Evolutionary conservation across 2,113 vertebrate species (phyloP).

Genomic region (Notothenia rossii): DNA sequence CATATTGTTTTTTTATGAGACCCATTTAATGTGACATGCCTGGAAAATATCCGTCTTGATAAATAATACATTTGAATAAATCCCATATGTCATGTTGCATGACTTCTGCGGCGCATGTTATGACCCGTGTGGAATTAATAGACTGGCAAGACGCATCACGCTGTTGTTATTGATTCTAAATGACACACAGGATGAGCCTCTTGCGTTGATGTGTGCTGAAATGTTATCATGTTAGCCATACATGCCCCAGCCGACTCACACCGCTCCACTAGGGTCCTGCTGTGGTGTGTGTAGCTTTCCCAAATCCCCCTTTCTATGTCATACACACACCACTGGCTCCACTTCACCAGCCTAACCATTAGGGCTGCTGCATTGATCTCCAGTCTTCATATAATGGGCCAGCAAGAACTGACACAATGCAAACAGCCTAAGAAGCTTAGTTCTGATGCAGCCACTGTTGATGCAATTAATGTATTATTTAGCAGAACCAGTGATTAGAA

Average conservation of each 20-base stretch:
- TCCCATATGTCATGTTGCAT: not conserved
- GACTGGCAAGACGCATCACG: constrained; percentile 11
- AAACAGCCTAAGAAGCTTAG: constrained; percentile 66
- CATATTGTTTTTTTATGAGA: not conserved
- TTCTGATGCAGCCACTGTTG: constrained; percentile 63
- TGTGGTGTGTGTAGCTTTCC: constrained; percentile 18
- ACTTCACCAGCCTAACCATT: constrained; percentile 50
- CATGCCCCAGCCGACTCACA: constrained; percentile 17
- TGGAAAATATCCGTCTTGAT: constrained; percentile 6
- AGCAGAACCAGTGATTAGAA: constrained; percentile 66
- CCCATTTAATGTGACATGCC: not conserved
- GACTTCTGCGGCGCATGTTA: constrained; percentile 12
- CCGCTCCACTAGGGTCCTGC: constrained; percentile 17
- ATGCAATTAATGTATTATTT: constrained; percentile 76
- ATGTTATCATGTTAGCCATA: constrained; percentile 49
- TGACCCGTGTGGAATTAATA: constrained; percentile 45
- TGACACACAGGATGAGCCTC: constrained; percentile 44
- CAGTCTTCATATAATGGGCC: constrained; percentile 45
- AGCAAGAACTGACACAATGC: constrained; percentile 52
- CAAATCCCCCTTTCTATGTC: constrained; percentile 7
- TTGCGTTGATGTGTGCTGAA: constrained; percentile 30
- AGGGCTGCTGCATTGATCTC: constrained; percentile 64
- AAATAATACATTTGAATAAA: constrained; percentile 19
- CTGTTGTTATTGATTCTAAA: constrained; percentile 61
- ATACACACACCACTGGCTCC: constrained; percentile 18